Evolutionary conservation across 2,797 vertebrate genomes (phyloP).

Genomic region (Heteromormyrus szaboi): DNA sequence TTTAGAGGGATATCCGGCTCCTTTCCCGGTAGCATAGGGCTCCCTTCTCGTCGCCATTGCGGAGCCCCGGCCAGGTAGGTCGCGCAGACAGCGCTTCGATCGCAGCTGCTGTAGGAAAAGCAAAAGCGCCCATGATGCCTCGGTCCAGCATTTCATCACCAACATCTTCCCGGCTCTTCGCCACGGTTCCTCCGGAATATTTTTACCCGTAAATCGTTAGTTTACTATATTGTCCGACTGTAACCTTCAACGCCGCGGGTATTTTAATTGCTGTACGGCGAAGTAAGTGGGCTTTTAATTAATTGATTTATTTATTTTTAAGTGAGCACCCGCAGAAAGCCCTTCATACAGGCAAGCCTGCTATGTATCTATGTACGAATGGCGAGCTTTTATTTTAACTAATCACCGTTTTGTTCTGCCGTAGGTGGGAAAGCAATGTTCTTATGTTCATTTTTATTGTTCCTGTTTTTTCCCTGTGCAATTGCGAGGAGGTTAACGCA

Average conservation of each 20-base stretch:
- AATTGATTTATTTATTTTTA: not conserved
- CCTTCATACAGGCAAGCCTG: not conserved
- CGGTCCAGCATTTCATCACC: not conserved
- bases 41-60: constrained; percentile 51
- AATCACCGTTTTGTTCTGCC: not conserved
- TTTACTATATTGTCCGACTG: not conserved
- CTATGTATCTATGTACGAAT: not conserved
- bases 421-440: constrained; percentile 53
- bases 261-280: not conserved
- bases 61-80: constrained; percentile 53
- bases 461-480: constrained; percentile 45
- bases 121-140: not conserved
- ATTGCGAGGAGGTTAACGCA: constrained; percentile 35
- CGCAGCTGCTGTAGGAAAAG: not conserved
- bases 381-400: not conserved
- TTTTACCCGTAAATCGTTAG: not conserved
- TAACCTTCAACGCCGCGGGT: not conserved
- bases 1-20: not conserved
- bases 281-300: not conserved
- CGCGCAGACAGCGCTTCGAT: not conserved
- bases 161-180: not conserved
- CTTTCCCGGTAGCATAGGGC: not conserved
- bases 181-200: not conserved
- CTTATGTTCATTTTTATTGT: constrained; percentile 43
- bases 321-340: not conserved